A percentile compares a stretch with the other conserved stretches of the same genome.
Conservation (phyloP, 2,888 invertebrate genomes). For the Parochlus steinenii region DNA sequence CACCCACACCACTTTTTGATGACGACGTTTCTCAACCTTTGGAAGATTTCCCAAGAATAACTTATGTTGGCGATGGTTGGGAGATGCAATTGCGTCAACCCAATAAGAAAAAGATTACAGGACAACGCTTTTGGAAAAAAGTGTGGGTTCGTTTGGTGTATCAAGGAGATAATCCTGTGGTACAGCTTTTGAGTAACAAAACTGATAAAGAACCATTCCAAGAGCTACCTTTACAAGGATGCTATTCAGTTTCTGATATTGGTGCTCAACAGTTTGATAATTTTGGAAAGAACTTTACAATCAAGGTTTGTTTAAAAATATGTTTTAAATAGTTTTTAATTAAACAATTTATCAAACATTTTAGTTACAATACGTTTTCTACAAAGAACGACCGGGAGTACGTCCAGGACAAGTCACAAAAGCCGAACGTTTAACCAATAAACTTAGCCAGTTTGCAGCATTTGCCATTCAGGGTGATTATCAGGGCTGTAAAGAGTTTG, state of each 20-base stretch:
- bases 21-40: constrained; percentile 85
- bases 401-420: constrained; percentile 88
- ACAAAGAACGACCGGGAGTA: constrained; percentile 94
- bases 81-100: constrained; percentile 92
- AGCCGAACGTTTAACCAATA: constrained; percentile 80
- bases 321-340: too few relatives aligned
- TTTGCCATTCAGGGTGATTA: constrained; percentile 89
- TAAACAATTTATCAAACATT: too few relatives aligned
- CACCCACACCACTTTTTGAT: constrained; percentile 85
- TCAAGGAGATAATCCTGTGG: constrained; percentile 66
- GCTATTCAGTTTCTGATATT: constrained; percentile 88
- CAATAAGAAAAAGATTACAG: constrained; percentile 91
- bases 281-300: constrained; percentile 97
- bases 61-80: constrained; percentile 74
- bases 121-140: constrained; percentile 94
- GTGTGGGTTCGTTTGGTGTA: constrained; percentile 67
- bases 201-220: constrained; percentile 86
- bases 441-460: constrained; percentile 82
- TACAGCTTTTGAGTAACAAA: constrained; percentile 70
- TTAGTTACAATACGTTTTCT: constrained; percentile 95
- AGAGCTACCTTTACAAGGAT: constrained; percentile 84
- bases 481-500: constrained; percentile 84
- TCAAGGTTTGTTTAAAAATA: too few relatives aligned
- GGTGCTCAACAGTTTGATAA: constrained; percentile 97
- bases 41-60: constrained; percentile 73